phyloP scores from a whole-genome alignment of 2,888 invertebrate species.

The Mesorhabditis belari region DNA sequence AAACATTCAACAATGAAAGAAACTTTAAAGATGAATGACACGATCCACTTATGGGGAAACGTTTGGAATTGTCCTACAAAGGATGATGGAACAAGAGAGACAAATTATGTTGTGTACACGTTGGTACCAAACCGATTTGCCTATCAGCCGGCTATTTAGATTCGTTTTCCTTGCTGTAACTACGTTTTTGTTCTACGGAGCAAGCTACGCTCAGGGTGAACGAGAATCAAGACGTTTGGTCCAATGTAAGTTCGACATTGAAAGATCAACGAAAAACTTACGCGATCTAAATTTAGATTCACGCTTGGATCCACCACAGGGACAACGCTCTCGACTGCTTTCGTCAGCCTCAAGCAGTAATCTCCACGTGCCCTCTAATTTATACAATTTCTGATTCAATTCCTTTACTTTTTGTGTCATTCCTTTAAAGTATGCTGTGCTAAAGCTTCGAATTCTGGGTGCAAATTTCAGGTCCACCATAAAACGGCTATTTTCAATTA shows the following conservation, averaged over 20 bases:
- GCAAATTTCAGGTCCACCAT: too few species aligned
- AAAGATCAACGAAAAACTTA: neutral
- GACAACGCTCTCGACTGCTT: slow-evolving; percentile 37
- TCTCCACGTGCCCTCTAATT: neutral
- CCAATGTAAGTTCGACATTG: slow-evolving; percentile 30
- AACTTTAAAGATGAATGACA: slow-evolving; percentile 49
- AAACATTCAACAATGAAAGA: neutral
- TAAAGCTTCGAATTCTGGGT: too few species aligned
- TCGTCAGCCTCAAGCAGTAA: slow-evolving; percentile 8
- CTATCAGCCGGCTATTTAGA: slow-evolving; percentile 18
- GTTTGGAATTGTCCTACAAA: slow-evolving; percentile 44
- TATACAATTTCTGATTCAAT: neutral
- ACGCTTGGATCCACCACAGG: slow-evolving; percentile 30
- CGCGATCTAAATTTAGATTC: slow-evolving; percentile 26
- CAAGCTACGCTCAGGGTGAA: slow-evolving; percentile 48
- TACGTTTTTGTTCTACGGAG: slow-evolving; percentile 44
- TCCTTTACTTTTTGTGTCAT: too few species aligned
- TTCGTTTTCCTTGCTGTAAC: slow-evolving; percentile 30
- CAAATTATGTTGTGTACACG: slow-evolving; percentile 4
- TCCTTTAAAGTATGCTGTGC: too few species aligned
- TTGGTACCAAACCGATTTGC: neutral
- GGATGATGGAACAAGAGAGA: slow-evolving; percentile 22
- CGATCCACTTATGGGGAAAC: slow-evolving; percentile 48
- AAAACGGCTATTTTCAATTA: too few species aligned
- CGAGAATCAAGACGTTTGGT: slow-evolving; percentile 32